These are phyloP conservation scores for Hystrix cristata DNA, from an alignment of 2,113 vertebrate species.

Conservation along the genomic window DNA sequence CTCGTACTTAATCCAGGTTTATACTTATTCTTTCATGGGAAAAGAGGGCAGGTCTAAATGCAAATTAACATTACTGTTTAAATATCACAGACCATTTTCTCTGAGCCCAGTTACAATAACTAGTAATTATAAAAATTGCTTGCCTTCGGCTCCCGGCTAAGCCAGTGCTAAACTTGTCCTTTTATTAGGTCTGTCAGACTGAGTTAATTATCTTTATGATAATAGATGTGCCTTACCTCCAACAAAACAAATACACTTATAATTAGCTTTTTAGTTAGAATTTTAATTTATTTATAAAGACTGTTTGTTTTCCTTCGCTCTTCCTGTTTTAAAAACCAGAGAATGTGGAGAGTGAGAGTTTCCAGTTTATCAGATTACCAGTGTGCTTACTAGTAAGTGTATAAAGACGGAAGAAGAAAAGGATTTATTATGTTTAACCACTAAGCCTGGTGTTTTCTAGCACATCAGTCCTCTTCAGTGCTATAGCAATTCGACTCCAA, in stretches of 20 bases:
- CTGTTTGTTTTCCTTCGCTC: slow-evolving; percentile 88
- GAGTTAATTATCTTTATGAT: slow-evolving; percentile 95
- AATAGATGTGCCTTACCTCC: slow-evolving; percentile 94
- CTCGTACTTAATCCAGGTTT: slow-evolving; percentile 83
- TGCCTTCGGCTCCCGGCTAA: slow-evolving; percentile 92
- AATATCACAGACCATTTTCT: slow-evolving; percentile 93
- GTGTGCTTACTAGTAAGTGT: slow-evolving; percentile 60
- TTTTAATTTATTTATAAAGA: slow-evolving; percentile 93
- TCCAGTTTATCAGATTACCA: slow-evolving; percentile 76
- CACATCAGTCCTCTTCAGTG: not conserved
- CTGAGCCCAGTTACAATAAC: slow-evolving; percentile 93
- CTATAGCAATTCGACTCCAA: slow-evolving; percentile 63
- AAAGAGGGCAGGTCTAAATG: slow-evolving; percentile 89
- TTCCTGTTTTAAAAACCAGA: slow-evolving; percentile 67
- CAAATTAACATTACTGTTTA: slow-evolving; percentile 92
- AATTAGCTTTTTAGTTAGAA: slow-evolving; percentile 93
- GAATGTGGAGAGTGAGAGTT: slow-evolving; percentile 31
- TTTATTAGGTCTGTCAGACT: slow-evolving; percentile 94
- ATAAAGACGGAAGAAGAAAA: slow-evolving; percentile 45
- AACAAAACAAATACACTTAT: slow-evolving; percentile 94
- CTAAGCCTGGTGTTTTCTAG: slow-evolving; percentile 50
- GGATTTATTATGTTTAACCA: slow-evolving; percentile 3
- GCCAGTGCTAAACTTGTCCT: slow-evolving; percentile 92
- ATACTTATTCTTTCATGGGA: slow-evolving; percentile 86
- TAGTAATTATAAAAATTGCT: slow-evolving; percentile 95